Conservation (phyloP, 2,113 vertebrate species). For the Anolis carolinensis region DNA sequence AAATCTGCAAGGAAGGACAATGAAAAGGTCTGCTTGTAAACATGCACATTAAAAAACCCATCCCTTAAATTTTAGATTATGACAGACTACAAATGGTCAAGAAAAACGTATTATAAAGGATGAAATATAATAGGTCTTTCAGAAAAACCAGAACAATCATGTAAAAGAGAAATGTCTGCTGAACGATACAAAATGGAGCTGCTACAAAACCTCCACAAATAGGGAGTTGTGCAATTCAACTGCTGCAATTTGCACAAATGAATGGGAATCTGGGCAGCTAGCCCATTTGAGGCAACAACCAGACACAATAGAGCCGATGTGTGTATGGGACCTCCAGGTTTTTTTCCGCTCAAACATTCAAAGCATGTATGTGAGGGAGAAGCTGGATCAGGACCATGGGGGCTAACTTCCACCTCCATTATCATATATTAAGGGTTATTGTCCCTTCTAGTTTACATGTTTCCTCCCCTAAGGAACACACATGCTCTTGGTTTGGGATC, state of each 20-base stretch:
- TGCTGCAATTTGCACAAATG: not conserved
- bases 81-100: not conserved
- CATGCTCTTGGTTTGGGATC: too few species aligned
- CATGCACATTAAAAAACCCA: not conserved
- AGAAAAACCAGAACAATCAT: not conserved
- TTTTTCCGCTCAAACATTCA: not conserved
- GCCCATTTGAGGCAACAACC: too few species aligned
- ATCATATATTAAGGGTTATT: not conserved
- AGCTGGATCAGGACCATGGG: not conserved
- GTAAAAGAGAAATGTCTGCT: not conserved
- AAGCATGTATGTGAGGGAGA: not conserved
- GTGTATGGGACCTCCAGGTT: not conserved
- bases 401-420: not conserved
- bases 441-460: not conserved
- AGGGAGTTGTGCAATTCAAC: not conserved
- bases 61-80: not conserved
- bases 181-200: not conserved
- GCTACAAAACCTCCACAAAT: not conserved
- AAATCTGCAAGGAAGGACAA: not conserved
- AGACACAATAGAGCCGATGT: not conserved
- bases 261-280: not conserved
- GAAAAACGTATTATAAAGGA: not conserved
- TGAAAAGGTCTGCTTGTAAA: not conserved
- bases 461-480: not conserved
- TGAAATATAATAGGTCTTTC: not conserved